Evolutionary conservation across 2,113 vertebrate species (phyloP), one percentile per base, ranked within the genome.

Genomic region (Colossoma macropomum): DNA sequence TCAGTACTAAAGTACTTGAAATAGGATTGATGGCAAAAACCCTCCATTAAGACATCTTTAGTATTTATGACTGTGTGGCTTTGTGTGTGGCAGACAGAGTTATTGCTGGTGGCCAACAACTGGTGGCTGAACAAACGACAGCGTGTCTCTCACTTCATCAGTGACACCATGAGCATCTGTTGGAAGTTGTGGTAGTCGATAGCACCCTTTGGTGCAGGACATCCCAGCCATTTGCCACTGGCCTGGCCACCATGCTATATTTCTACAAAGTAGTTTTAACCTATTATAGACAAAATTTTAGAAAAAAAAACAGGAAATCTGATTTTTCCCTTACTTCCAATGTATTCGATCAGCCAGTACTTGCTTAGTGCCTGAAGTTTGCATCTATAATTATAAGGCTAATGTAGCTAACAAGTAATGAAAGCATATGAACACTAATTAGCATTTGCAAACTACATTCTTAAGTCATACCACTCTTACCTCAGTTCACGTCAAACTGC

Each of bases 61-160:
- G 54, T 59, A 59, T 59, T 59, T 59, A 21, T 59, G 19, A 23
- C 66, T 38, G 7, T 38, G 30, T 5, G 66, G 38, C 41, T 54
- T 17, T 17, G 63, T 27, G 72, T 27, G 75, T 69, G 72, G 28
- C 50, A 59, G 19, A 21, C 3, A 41, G 60, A 62, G 28, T 19
- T 11, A 4, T n/a, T 50, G 52, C 54, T 81, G 71, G 45, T 45
- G 79, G 56, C 7, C n/a, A n/a, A n/a, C n/a, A n/a, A n/a, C 48
- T 59, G 48, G 48, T 34, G n/a, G 41, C 73, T 82, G 30, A 75
- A 75, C 52, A 76, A 69, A 82, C 80, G 52, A 66, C 30, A 68
- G 21, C 23, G 50, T 75, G 45, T 25, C 34, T 75, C 71, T 65
- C 21, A 25, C 45, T 21, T 41, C 6, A 75, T 74, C 25, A 19